Evolutionary conservation across 2,888 invertebrate species (phyloP).

Genomic region (Plutella xylostella): DNA sequence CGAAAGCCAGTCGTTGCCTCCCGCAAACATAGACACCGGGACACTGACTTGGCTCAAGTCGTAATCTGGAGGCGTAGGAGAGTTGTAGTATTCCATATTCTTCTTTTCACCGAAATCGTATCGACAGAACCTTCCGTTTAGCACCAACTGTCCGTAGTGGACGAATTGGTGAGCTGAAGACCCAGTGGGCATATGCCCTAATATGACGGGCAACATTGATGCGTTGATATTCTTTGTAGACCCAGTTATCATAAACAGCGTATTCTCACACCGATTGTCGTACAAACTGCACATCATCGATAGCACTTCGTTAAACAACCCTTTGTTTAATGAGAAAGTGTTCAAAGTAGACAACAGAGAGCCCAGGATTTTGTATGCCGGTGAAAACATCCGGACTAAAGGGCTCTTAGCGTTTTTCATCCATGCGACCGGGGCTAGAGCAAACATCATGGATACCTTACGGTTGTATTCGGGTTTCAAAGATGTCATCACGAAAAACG

Average conservation of each 20-base stretch:
- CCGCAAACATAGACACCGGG: constrained; percentile 40
- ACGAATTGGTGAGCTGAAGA: constrained; percentile 62
- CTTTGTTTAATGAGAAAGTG: constrained; percentile 27
- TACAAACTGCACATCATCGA: constrained; percentile 29
- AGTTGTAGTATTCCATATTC: constrained; percentile 53
- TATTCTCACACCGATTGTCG: constrained; percentile 29
- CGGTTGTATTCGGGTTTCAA: constrained; percentile 65
- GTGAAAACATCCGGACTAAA: constrained; percentile 35
- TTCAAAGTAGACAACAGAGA: constrained; percentile 27
- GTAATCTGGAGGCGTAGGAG: constrained; percentile 38
- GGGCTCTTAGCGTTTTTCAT: constrained; percentile 50
- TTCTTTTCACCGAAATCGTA: constrained; percentile 33
- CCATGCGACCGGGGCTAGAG: constrained; percentile 71
- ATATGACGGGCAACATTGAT: constrained; percentile 68
- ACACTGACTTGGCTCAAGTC: constrained; percentile 30
- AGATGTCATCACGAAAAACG: constrained; percentile 67
- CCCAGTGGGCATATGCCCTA: constrained; percentile 72
- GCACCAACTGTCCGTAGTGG: constrained; percentile 47
- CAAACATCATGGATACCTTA: constrained; percentile 66
- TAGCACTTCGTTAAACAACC: constrained; percentile 30
- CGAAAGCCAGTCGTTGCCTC: constrained; percentile 55
- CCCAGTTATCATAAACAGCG: constrained; percentile 32
- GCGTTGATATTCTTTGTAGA: constrained; percentile 32
- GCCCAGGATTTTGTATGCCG: constrained; percentile 26
- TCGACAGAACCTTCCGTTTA: constrained; percentile 39